Base-by-base conservation (phyloP, 2,888 invertebrate species). In the Chrysolina haemoptera region DNA sequence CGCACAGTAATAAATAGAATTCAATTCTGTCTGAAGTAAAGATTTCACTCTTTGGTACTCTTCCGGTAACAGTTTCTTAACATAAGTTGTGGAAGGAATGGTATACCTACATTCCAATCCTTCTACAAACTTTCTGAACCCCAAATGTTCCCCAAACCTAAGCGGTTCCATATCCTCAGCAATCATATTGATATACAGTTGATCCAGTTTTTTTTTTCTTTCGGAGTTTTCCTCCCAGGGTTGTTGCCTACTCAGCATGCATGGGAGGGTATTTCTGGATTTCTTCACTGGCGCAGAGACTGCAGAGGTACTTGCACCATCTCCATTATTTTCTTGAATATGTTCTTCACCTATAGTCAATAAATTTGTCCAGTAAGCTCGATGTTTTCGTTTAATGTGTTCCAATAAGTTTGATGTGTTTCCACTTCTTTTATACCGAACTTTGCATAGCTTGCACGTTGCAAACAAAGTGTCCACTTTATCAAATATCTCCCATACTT, bases 51-150 rank as follows among this genome's bases (percentile, higher is more conserved):
- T 35, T 66, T 66, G 50, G 14, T 66, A 66, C 20, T 46, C 48
- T 22, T 48, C 50, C 5, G 66, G 66, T 46, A 66, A 22, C 50
- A 66, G 14, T 66, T 66, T 66, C 50, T 66, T 66, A 5, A 66
- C 43, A 50, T 43, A 66, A 6, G 50, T 66, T 12, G 46, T 66
- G 8, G 66, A 50, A 22, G 66, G 66, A 10, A 66, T 48, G 14
- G 53, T 46, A 22, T 66, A 66, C 27, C 53, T 66, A 35, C 50
- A 53, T 27, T 18, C 48, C 14, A 66, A 50, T 2, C 20, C 66
- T 50, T 66, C 11, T 6, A 65, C 12, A 46, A 16, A 65, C 18
- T 65, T 41, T 48, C 18, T n/a, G 20, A 65, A 65, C 11, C 65
- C 48, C 12, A 20, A 22, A 20, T 43, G 43, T 43, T 43, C 43